Evolutionary conservation across 2,888 invertebrate species (phyloP).

Genomic region (Drosophila differens): DNA sequence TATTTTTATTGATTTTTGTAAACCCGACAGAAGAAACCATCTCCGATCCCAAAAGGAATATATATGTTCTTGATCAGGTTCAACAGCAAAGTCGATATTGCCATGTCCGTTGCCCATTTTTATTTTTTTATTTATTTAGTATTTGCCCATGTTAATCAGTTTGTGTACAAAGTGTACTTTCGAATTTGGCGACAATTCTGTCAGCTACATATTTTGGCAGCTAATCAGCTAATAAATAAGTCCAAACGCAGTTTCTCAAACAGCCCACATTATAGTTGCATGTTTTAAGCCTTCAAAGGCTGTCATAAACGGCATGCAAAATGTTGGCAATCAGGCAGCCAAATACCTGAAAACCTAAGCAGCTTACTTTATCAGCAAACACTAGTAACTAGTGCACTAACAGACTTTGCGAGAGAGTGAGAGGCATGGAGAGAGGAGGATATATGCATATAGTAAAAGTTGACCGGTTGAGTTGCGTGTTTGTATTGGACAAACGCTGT

Average conservation of each 20-base stretch:
- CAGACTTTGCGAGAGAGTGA: neutral
- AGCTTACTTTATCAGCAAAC: slow-evolving; percentile 43
- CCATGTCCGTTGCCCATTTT: neutral
- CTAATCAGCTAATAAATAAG: slow-evolving; percentile 38
- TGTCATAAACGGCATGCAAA: slow-evolving; percentile 51
- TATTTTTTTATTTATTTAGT: neutral
- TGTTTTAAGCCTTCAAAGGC: slow-evolving; percentile 30
- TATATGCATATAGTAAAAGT: slow-evolving; percentile 34
- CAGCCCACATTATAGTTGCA: slow-evolving; percentile 37
- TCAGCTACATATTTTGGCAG: slow-evolving; percentile 25
- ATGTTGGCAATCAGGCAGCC: slow-evolving; percentile 44
- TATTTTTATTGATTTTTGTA: neutral
- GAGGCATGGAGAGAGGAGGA: neutral
- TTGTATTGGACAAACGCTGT: slow-evolving; percentile 55
- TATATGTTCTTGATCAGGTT: neutral
- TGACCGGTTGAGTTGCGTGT: slow-evolving; percentile 59
- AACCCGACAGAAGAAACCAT: neutral
- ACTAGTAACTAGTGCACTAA: slow-evolving; percentile 11
- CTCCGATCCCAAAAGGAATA: neutral
- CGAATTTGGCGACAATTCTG: slow-evolving; percentile 20
- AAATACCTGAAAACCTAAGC: slow-evolving; percentile 54
- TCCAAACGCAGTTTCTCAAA: slow-evolving; percentile 2
- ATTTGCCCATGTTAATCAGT: slow-evolving; percentile 6
- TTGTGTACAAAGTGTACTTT: slow-evolving; percentile 32
- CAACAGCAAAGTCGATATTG: neutral